These are phyloP conservation scores for Rana temporaria DNA, from an alignment of 2,113 vertebrate genomes.

Conservation along the genomic window DNA sequence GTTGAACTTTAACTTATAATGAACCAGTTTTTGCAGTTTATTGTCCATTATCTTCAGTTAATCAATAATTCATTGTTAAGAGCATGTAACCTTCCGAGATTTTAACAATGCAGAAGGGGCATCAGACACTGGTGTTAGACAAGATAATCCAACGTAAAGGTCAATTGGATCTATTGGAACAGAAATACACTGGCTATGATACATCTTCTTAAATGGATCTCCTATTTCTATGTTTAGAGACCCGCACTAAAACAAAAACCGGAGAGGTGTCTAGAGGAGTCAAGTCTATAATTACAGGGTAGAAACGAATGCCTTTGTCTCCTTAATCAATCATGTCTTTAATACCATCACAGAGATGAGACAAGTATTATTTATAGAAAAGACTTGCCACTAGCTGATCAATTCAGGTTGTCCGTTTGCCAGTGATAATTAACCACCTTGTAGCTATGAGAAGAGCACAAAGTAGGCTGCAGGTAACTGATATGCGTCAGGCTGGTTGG, in stretches of 20 bases:
- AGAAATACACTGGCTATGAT: slow-evolving; percentile 9
- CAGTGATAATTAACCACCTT: slow-evolving; percentile 36
- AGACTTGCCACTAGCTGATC: slow-evolving; percentile 26
- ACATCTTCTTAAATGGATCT: slow-evolving; percentile 6
- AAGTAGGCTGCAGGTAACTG: background rate
- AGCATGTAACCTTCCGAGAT: no score
- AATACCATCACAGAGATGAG: slow-evolving; percentile 30
- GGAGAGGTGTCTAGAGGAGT: slow-evolving; percentile 36
- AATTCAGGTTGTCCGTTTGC: slow-evolving; percentile 42
- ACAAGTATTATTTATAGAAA: slow-evolving; percentile 45
- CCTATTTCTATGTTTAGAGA: slow-evolving; percentile 27
- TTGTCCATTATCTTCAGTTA: no score
- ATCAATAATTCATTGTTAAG: no score
- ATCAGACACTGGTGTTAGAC: no score
- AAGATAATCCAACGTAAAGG: background rate
- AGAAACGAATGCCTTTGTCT: slow-evolving; percentile 37
- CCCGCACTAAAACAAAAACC: slow-evolving; percentile 18
- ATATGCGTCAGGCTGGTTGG: background rate
- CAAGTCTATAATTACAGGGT: slow-evolving; percentile 37
- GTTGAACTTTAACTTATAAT: no score
- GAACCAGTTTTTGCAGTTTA: no score
- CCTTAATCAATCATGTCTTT: slow-evolving; percentile 41
- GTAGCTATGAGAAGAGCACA: background rate
- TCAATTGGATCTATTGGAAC: slow-evolving; percentile 7
- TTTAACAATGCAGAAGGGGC: no score